These are phyloP conservation scores for Lepidurus apus DNA, from an alignment of 1,140 invertebrate genomes.

Conservation along the genomic window DNA sequence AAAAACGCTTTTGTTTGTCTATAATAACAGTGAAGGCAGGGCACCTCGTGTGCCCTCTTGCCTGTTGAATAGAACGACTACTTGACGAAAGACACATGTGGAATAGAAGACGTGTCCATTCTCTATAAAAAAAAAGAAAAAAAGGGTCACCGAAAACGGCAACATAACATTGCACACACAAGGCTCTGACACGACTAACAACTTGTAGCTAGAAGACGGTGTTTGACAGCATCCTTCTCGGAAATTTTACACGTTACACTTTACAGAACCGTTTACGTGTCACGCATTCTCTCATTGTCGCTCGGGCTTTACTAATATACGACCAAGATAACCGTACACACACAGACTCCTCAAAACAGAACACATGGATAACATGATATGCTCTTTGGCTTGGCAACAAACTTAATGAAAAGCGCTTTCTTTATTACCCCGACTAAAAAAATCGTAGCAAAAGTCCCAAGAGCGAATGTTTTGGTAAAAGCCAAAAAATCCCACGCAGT, in stretches of 20 bases:
- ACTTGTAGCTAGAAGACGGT: neutral
- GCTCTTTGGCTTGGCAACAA: no score
- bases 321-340: neutral
- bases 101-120: neutral
- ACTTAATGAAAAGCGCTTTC: no score
- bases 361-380: no score
- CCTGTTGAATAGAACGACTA: neutral
- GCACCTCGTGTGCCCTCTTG: no score
- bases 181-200: neutral
- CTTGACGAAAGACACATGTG: constrained; percentile 15
- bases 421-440: no score
- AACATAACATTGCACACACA: neutral
- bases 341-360: neutral
- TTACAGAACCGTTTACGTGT: neutral
- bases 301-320: neutral
- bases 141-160: neutral
- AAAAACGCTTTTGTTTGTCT: constrained; percentile 22
- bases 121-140: neutral
- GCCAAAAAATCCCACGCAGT: no score
- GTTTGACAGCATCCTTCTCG: constrained; percentile 14
- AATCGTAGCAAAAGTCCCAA: no score
- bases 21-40: neutral
- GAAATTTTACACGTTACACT: constrained; percentile 8
- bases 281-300: neutral
- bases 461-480: no score